These are phyloP conservation scores for Lagopus muta DNA, from an alignment of 2,113 vertebrate species.

Conservation along the genomic window DNA sequence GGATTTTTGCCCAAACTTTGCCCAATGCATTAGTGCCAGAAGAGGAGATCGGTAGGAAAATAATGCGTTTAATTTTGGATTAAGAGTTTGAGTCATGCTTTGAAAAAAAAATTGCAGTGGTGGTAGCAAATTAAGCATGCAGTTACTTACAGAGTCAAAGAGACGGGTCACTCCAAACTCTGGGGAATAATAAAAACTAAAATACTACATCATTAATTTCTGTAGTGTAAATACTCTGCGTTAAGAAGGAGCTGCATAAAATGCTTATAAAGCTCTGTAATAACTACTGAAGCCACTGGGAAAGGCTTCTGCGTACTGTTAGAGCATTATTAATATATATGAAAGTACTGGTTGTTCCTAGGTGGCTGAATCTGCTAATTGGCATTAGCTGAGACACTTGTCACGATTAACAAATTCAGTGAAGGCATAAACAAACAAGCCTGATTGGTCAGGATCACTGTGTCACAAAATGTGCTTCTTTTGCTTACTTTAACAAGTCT, in stretches of 20 bases:
- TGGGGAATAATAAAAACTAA: conserved; percentile 7
- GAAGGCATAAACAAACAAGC: neutral
- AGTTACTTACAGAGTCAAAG: conserved; percentile 43
- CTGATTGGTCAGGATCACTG: neutral
- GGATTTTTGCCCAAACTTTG: neutral
- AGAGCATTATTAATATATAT: neutral
- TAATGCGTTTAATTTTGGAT: neutral
- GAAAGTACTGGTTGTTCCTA: conserved; percentile 11
- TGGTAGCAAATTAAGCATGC: neutral
- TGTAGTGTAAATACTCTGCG: neutral
- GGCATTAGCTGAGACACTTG: neutral
- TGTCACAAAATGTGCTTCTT: neutral
- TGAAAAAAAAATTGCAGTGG: conserved; percentile 24
- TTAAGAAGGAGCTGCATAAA: neutral
- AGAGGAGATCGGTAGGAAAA: conserved; percentile 22
- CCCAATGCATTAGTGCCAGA: neutral
- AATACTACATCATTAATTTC: conserved; percentile 4
- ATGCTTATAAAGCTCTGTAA: neutral
- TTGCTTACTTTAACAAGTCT: conserved; percentile 19
- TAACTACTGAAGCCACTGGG: neutral
- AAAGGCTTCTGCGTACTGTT: neutral
- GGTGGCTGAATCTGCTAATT: neutral
- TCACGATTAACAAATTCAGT: neutral
- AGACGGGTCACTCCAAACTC: conserved; percentile 8
- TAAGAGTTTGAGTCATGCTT: conserved; percentile 29